Conservation (phyloP, 2,797 vertebrate species). For the Oceanodroma leucorhoa region DNA sequence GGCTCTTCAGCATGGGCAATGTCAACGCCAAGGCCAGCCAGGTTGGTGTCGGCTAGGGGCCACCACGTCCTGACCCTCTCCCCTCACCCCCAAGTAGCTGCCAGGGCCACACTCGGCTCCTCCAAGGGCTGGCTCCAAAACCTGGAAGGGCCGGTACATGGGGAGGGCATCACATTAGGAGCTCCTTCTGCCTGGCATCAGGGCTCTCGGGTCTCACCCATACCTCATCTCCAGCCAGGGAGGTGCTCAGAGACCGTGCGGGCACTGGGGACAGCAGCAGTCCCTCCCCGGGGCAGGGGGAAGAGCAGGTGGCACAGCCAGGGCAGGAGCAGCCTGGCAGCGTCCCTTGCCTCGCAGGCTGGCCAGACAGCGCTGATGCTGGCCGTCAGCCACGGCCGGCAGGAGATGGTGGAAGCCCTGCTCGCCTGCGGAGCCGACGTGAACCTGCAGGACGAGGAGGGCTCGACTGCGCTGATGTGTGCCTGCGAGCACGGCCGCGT, state of each 20-base stretch:
- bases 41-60: constrained; percentile 57
- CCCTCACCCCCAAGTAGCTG: not conserved
- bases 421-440: constrained; percentile 85
- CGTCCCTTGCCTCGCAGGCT: constrained; percentile 73
- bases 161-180: not conserved
- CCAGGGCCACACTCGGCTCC: accelerated
- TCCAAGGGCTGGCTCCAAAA: not conserved
- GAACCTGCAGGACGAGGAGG: constrained; percentile 91
- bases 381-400: constrained; percentile 90
- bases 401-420: constrained; percentile 91
- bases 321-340: not conserved
- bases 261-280: not conserved
- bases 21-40: constrained; percentile 95
- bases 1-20: constrained; percentile 87
- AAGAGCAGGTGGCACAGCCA: accelerated
- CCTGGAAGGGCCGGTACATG: accelerated
- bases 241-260: not conserved
- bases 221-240: not conserved
- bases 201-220: not conserved
- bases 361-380: constrained; percentile 95
- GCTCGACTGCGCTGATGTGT: constrained; percentile 94
- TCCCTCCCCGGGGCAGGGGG: not conserved
- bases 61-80: not conserved
- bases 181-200: not conserved
- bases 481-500: constrained; percentile 90